Conservation (phyloP, 2,113 vertebrate species). For the Ramphastos sulfuratus region DNA sequence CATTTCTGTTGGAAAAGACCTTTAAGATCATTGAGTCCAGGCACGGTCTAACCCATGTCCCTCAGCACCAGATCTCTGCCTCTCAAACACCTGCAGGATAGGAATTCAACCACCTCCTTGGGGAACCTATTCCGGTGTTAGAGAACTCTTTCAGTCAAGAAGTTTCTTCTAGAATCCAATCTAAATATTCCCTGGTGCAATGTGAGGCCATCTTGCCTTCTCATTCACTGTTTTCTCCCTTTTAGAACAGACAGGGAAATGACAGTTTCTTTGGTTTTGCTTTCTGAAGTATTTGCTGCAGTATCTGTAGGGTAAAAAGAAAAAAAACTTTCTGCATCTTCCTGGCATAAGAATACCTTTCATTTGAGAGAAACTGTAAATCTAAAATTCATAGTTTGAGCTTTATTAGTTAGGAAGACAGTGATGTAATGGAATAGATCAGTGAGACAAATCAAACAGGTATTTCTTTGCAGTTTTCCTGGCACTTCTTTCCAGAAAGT, state of each 20-base stretch:
- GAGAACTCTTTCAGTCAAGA: too few relatives aligned
- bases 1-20: too few relatives aligned
- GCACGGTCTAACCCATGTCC: too few relatives aligned
- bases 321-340: background rate
- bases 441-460: background rate
- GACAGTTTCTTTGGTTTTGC: constrained; percentile 13
- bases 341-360: constrained; percentile 29
- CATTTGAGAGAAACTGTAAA: constrained; percentile 29
- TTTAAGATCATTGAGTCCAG: too few relatives aligned
- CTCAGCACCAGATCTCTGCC: too few relatives aligned
- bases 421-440: constrained; percentile 7
- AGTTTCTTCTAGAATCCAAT: too few relatives aligned
- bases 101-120: too few relatives aligned
- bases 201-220: background rate
- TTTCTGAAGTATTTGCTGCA: background rate
- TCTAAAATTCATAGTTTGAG: constrained; percentile 20
- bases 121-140: too few relatives aligned
- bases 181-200: too few relatives aligned
- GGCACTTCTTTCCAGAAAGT: background rate
- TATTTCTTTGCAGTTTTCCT: background rate
- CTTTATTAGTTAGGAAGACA: constrained; percentile 28
- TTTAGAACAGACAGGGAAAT: background rate
- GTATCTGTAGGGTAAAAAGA: background rate
- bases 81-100: too few relatives aligned
- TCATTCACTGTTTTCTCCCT: constrained; percentile 5